phyloP scores from a whole-genome alignment of 2,113 vertebrate species.

The Fulica atra region DNA sequence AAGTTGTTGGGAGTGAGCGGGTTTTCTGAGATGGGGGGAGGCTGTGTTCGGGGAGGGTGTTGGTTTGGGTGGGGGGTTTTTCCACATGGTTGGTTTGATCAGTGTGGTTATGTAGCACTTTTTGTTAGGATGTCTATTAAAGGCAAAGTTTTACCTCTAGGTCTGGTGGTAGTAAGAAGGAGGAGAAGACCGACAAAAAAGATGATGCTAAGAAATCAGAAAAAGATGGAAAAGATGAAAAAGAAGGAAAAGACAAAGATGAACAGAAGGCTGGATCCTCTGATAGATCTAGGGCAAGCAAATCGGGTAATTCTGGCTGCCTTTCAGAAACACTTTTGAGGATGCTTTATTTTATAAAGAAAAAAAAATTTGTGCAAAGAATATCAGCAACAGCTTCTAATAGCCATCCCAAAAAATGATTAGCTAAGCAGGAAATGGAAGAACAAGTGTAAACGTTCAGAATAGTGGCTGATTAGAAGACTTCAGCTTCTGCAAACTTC shows the following conservation, averaged over 20 bases:
- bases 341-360: background rate
- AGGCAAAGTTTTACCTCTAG: conserved; percentile 18
- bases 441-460: background rate
- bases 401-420: background rate
- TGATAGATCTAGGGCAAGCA: conserved; percentile 69
- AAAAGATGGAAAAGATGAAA: conserved; percentile 81
- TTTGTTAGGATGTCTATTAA: background rate
- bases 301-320: conserved; percentile 72
- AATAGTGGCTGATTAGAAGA: background rate
- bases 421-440: background rate
- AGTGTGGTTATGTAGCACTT: background rate
- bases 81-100: background rate
- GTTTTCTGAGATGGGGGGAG: background rate
- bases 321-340: background rate
- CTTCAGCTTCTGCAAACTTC: background rate
- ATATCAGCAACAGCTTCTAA: background rate
- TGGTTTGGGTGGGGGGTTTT: background rate
- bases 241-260: conserved; percentile 75
- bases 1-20: background rate
- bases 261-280: conserved; percentile 67
- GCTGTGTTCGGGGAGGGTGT: background rate
- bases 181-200: conserved; percentile 81
- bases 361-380: background rate
- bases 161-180: conserved; percentile 75
- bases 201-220: conserved; percentile 76